Base-by-base conservation (phyloP, 2,797 vertebrate species). In the Setipinna tenuifilis region DNA sequence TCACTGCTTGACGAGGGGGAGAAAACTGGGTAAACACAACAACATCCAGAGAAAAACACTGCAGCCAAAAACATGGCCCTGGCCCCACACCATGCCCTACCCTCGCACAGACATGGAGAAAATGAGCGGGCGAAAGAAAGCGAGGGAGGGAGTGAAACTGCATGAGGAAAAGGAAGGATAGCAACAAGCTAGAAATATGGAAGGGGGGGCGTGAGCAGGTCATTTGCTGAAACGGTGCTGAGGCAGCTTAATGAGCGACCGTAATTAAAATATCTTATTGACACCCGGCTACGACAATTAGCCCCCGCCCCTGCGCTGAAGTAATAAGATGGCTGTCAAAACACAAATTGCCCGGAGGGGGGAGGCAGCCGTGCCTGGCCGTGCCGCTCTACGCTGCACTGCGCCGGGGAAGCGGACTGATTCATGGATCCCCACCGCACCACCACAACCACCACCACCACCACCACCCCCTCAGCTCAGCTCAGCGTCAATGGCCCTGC, bases 181-280 rank as follows among this genome's bases (percentile, higher is more conserved):
- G 50, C 50, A 54, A 54, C 7, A 54, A 54, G 50, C 50, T 54
- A 54, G 50, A 54, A 54, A 54, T 54, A 54, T 54, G 50, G 2
- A 0, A 21, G 35, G 6, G 41, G 25, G 44, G 71, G 16, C 59
- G 25, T 16, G 35, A 31, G 6, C 31, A 12, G 71, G 71, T 10
- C 7, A 35, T 19, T 16, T 31, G 68, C 68, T 71, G 6, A 6
- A 44, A 41, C 31, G 17, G 31, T 78, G 71, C 92, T 90, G 93
- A 93, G 92, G 92, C 92, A 88, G 92, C 92, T 91, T 94, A 95
- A 95, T 93, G 94, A 95, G 94, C 91, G 90, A 89, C 88, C 87
- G 92, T 95, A 95, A 96, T 96, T 96, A 95, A 96, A 96, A 95
- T 92, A 92, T 92, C 94, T 93, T 93, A 95, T 93, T 95, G 94